Conservation (phyloP, 2,888 invertebrate species). For the Volucella inanis region DNA sequence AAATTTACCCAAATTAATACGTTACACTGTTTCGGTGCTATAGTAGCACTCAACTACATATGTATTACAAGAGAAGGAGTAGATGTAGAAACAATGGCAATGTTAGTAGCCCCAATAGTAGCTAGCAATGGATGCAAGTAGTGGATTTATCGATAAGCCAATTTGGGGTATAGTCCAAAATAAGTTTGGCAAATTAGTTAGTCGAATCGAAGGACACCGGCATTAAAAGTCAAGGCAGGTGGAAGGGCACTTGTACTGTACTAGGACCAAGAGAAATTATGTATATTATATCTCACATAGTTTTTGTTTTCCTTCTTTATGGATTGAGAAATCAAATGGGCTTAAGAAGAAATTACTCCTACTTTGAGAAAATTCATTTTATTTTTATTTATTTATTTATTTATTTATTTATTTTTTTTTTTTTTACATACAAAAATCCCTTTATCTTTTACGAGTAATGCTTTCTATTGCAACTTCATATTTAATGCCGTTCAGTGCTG, state of each 20-base stretch:
- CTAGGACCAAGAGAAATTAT: not conserved
- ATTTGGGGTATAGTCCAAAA: conserved; percentile 67
- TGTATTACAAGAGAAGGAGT: no score
- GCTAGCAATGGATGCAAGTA: conserved; percentile 57
- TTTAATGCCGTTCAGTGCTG: conserved; percentile 46
- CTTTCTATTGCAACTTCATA: conserved; percentile 47
- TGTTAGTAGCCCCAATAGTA: not conserved
- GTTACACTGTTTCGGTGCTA: conserved; percentile 75
- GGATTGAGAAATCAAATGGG: conserved; percentile 45
- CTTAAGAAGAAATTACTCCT: conserved; percentile 47
- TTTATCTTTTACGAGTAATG: conserved; percentile 17
- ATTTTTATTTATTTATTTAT: no score
- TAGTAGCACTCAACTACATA: no score
- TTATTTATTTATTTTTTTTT: not conserved
- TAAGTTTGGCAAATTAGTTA: conserved; percentile 82
- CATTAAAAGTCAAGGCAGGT: conserved; percentile 30
- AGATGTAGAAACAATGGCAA: not conserved
- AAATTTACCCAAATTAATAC: conserved; percentile 83
- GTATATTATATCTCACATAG: not conserved
- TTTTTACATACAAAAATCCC: conserved; percentile 34
- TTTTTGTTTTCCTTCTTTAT: not conserved
- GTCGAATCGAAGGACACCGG: conserved; percentile 65
- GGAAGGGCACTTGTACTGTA: not conserved
- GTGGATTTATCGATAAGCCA: conserved; percentile 75
- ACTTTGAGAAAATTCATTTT: conserved; percentile 47